Conservation (phyloP, 2,113 vertebrate genomes). For the Eonycteris spelaea region DNA sequence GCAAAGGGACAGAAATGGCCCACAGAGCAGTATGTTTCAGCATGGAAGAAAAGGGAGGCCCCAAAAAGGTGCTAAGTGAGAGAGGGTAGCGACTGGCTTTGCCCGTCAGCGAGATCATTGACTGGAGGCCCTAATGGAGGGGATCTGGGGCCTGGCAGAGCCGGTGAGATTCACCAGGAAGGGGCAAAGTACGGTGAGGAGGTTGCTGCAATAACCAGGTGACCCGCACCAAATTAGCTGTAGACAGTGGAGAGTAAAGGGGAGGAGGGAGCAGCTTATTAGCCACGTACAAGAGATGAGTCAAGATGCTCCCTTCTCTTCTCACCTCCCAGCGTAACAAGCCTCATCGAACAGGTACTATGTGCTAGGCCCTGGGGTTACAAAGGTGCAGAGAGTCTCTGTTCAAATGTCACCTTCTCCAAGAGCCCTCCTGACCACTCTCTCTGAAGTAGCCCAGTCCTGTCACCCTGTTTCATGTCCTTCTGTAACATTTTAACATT, state of each 20-base stretch:
- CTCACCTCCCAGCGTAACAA: rapidly evolving
- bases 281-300: rapidly evolving
- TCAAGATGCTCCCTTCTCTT: too few relatives aligned
- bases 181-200: background rate
- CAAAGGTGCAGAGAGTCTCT: background rate
- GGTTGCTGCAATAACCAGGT: rapidly evolving
- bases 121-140: background rate
- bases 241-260: background rate
- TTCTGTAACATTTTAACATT: background rate
- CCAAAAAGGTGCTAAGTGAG: background rate
- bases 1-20: background rate
- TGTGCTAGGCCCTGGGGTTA: background rate
- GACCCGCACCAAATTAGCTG: background rate
- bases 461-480: background rate
- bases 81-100: background rate
- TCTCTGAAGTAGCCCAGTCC: background rate
- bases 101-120: background rate
- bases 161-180: background rate
- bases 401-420: background rate
- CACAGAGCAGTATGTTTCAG: background rate
- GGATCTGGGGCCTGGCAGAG: rapidly evolving
- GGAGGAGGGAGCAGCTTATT: background rate
- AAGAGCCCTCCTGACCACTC: background rate
- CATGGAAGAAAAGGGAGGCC: background rate
- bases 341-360: rapidly evolving